Evolutionary conservation across 2,113 vertebrate species (phyloP).

Genomic region (Sarotherodon lohbergeri): DNA sequence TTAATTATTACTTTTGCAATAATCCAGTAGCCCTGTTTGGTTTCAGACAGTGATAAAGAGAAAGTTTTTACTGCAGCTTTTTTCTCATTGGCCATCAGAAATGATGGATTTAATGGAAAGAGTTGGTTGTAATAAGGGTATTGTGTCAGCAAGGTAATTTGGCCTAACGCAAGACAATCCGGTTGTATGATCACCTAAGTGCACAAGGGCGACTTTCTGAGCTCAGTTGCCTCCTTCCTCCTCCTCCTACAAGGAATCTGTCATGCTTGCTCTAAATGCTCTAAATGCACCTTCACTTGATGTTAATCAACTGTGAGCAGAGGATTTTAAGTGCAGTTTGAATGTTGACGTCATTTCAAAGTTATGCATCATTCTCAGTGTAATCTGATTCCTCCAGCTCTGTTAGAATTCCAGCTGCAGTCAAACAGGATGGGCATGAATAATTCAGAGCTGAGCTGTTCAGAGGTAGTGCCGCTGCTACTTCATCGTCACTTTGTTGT

Average conservation of each 20-base stretch:
- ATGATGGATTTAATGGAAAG: neutral
- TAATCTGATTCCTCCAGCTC: conserved; percentile 10
- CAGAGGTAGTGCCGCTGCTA: neutral
- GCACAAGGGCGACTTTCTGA: neutral
- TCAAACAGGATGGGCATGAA: conserved; percentile 30
- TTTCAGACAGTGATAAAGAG: neutral
- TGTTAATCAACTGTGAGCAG: conserved; percentile 23
- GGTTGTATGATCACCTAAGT: neutral
- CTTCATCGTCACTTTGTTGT: neutral
- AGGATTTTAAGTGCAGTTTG: neutral
- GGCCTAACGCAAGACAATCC: neutral
- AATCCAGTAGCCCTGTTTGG: neutral
- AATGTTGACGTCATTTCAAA: neutral
- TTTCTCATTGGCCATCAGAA: neutral
- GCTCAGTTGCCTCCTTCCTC: neutral
- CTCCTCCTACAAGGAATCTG: neutral
- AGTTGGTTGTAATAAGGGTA: neutral
- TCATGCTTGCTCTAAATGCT: neutral
- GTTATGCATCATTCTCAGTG: neutral
- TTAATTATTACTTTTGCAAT: neutral
- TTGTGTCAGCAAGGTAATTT: neutral
- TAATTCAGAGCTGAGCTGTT: conserved; percentile 36
- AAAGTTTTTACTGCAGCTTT: neutral
- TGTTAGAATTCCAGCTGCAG: conserved; percentile 38
- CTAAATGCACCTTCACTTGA: neutral